Percentiles rank a stretch among this genome's conserved stretches.
Conservation (phyloP, 2,113 vertebrate genomes). For the Alaudala cheleensis region DNA sequence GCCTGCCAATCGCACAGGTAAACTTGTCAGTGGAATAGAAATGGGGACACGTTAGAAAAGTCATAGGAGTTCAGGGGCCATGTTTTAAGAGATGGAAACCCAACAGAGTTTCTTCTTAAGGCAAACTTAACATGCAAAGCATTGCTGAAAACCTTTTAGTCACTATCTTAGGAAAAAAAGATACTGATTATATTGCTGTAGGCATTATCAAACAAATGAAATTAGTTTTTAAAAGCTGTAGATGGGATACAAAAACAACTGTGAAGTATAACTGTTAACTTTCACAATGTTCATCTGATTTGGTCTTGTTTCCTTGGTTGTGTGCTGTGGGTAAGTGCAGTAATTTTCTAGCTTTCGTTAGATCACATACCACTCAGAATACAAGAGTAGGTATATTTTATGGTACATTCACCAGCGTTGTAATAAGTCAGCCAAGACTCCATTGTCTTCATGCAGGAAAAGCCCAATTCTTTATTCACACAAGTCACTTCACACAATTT, state of each 20-base stretch:
- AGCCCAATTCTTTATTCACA: not conserved
- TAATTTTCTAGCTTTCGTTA: not conserved
- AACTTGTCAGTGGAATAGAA: not conserved
- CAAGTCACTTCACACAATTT: not conserved
- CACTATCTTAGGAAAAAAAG: not conserved
- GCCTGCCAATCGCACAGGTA: conserved; percentile 86
- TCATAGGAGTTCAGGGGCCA: fast-evolving
- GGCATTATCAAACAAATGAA: not conserved
- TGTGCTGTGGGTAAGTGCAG: not conserved
- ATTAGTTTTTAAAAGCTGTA: not conserved
- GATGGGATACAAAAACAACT: not conserved
- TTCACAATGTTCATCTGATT: not conserved
- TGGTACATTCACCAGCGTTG: too few species aligned
- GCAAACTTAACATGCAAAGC: not conserved
- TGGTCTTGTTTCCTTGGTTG: not conserved
- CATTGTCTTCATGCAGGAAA: not conserved
- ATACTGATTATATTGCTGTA: not conserved
- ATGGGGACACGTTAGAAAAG: too few species aligned
- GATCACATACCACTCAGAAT: not conserved
- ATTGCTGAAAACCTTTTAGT: not conserved
- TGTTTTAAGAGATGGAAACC: not conserved
- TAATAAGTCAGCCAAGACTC: not conserved
- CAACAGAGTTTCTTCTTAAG: not conserved
- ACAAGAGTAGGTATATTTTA: not conserved
- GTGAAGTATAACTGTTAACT: not conserved